A percentile compares a stretch with the other conserved stretches of the same genome.
Conservation (phyloP, 2,113 vertebrate species). For the Anthoscopus minutus region DNA sequence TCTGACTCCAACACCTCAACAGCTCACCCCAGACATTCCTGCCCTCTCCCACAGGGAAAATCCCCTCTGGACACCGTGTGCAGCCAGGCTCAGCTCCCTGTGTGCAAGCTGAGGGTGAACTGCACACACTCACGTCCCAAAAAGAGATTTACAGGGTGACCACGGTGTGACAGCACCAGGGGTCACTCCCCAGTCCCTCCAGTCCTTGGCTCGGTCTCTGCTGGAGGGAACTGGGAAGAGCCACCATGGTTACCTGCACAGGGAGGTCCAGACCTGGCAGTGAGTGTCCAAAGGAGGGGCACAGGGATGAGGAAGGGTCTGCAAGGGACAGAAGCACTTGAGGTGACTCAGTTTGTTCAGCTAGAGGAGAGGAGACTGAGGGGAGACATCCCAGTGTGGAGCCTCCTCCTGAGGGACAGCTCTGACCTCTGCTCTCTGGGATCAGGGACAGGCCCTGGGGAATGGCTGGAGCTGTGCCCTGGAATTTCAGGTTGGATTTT, state of each 20-base stretch:
- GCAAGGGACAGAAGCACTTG: neutral
- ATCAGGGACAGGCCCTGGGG: neutral
- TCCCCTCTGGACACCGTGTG: neutral
- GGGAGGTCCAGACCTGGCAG: accelerated
- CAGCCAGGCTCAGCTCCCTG: neutral
- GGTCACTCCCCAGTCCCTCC: neutral
- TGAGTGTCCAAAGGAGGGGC: neutral
- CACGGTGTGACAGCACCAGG: accelerated
- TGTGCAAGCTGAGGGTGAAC: accelerated
- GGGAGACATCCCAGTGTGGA: neutral
- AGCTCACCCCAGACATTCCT: neutral
- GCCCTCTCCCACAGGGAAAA: neutral
- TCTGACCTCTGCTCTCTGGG: accelerated
- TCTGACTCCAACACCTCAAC: no score
- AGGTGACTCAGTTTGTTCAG: neutral
- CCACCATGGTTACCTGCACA: accelerated
- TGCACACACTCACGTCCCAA: neutral
- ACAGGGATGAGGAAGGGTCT: neutral
- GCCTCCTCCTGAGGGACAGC: neutral
- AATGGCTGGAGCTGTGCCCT: accelerated
- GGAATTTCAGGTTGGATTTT: neutral
- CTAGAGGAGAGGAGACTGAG: neutral
- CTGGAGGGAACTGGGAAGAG: neutral
- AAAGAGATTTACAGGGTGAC: accelerated
- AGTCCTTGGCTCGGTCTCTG: neutral